Conservation (phyloP, 2,888 invertebrate genomes). For the Boloria euphrosyne region DNA sequence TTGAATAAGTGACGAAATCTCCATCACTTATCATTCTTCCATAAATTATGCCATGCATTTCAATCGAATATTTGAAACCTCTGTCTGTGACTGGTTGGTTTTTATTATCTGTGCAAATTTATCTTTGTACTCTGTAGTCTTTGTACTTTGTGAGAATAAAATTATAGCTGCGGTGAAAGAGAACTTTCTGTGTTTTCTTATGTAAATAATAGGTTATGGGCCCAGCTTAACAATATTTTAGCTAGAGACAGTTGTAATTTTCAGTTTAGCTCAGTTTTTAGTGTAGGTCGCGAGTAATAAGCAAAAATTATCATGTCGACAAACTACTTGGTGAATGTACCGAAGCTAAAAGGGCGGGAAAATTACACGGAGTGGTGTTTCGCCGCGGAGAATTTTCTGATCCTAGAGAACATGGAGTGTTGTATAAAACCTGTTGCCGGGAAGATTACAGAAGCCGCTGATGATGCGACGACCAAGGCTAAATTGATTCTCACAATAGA, state of each 20-base stretch:
- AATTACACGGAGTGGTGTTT: constrained; percentile 1
- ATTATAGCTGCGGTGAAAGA: too few species aligned
- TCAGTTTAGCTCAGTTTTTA: constrained; percentile 9
- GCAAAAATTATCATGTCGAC: neutral
- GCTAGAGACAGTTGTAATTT: too few species aligned
- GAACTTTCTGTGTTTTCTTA: too few species aligned
- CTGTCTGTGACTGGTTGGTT: too few species aligned
- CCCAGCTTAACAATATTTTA: neutral
- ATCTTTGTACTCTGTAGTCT: too few species aligned
- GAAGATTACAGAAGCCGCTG: constrained; percentile 5
- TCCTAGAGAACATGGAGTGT: neutral
- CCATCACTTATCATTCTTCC: too few species aligned
- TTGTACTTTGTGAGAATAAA: too few species aligned
- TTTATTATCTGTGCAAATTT: too few species aligned
- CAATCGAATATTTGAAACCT: too few species aligned
- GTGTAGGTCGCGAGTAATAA: neutral
- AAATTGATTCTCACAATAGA: neutral
- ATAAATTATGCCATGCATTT: too few species aligned
- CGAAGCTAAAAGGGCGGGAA: neutral
- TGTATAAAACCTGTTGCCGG: constrained; percentile 10
- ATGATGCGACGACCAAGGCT: constrained; percentile 1
- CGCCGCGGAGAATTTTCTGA: constrained; percentile 1
- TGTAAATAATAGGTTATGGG: neutral
- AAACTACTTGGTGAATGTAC: neutral
- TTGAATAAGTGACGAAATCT: too few species aligned